A percentile compares a stretch with the other conserved stretches of the same genome.
phyloP scores from a whole-genome alignment of 2,888 invertebrate species.

The Diplolepis rosae region DNA sequence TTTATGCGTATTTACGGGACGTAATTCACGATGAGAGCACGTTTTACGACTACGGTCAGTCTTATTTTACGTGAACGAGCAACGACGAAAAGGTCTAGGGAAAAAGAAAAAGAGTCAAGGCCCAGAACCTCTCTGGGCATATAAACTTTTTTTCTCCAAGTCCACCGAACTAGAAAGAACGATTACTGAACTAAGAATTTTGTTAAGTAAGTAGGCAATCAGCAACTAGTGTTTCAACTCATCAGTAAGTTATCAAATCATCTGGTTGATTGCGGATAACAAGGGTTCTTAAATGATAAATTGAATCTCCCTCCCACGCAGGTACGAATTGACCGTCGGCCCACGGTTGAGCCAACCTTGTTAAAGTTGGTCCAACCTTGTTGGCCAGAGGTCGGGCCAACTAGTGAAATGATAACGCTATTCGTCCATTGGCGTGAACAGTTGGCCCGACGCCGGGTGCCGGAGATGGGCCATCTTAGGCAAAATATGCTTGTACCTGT shows the following conservation, averaged over 20 bases:
- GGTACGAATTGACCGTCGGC: no score
- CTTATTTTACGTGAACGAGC: constrained; percentile 59
- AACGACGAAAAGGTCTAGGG: constrained; percentile 29
- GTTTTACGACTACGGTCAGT: constrained; percentile 60
- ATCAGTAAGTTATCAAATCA: background rate
- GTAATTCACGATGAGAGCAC: constrained; percentile 61
- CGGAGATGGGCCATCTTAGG: no score
- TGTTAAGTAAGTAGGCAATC: background rate
- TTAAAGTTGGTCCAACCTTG: no score
- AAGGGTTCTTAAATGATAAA: background rate
- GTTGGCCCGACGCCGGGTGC: no score
- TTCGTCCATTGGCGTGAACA: no score
- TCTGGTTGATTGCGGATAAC: background rate
- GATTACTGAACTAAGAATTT: background rate
- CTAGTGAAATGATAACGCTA: no score
- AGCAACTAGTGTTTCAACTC: background rate
- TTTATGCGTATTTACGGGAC: constrained; percentile 62
- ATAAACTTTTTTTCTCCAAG: background rate
- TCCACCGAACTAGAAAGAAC: background rate
- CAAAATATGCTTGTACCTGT: no score
- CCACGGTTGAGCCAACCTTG: no score
- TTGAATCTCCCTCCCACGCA: no score
- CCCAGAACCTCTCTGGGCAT: background rate
- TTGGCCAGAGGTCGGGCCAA: no score
- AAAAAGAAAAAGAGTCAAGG: constrained; percentile 4